Evolutionary conservation across 2,888 invertebrate genomes (phyloP).

Genomic region (Flexamia atlantica): DNA sequence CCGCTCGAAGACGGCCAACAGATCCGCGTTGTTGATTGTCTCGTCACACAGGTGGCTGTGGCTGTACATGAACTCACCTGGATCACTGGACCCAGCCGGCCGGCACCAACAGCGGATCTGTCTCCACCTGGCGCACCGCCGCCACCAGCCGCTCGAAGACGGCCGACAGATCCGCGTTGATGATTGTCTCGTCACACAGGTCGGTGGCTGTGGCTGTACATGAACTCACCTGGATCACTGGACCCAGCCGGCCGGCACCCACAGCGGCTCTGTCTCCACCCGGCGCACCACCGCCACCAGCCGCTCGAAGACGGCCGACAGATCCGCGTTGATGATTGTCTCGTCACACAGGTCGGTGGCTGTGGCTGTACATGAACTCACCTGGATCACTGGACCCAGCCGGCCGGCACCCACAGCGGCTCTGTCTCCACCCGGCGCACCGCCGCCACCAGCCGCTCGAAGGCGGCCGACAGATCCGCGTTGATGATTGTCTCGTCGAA

Average conservation of each 20-base stretch:
- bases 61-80: too few species aligned
- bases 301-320: conserved; percentile 91
- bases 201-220: conserved; percentile 95
- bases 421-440: conserved; percentile 93
- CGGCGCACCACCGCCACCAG: conserved; percentile 88
- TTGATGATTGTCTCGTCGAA: conserved; percentile 97
- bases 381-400: conserved; percentile 89
- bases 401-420: conserved; percentile 97
- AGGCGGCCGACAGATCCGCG: conserved; percentile 90
- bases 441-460: conserved; percentile 89
- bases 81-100: conserved; percentile 93
- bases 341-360: conserved; percentile 98
- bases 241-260: conserved; percentile 98
- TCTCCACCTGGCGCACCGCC: conserved; percentile 90
- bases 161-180: conserved; percentile 92
- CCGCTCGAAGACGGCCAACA: conserved; percentile 91
- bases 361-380: conserved; percentile 78
- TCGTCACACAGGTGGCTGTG: conserved; percentile 97
- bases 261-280: conserved; percentile 94
- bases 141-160: conserved; percentile 92
- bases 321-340: conserved; percentile 93
- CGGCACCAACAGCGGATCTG: conserved; percentile 97
- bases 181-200: conserved; percentile 94
- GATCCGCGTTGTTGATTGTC: conserved; percentile 93
- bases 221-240: conserved; percentile 78